Percentiles rank a stretch among this genome's conserved stretches.
Evolutionary conservation across 2,113 vertebrate genomes (phyloP).

Genomic region (Percina caprodes): DNA sequence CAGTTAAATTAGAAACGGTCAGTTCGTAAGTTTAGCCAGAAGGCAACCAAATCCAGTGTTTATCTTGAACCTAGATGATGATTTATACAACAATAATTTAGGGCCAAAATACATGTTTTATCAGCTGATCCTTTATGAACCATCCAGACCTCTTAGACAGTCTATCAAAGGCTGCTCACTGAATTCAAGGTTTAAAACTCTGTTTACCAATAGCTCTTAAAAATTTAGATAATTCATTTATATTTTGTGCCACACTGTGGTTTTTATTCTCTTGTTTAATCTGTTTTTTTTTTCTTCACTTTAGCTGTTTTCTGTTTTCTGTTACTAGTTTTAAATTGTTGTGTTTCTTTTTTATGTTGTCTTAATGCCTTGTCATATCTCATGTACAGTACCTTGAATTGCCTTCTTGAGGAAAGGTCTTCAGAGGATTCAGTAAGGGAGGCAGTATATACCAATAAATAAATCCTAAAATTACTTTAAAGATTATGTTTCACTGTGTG

Average conservation of each 20-base stretch:
- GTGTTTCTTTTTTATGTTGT: background rate
- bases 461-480: too few species aligned
- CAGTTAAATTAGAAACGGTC: background rate
- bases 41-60: background rate
- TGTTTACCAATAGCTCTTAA: background rate
- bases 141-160: background rate
- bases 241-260: background rate
- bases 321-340: background rate
- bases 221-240: background rate
- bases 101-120: too few species aligned
- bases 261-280: background rate
- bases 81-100: background rate
- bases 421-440: background rate
- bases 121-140: background rate
- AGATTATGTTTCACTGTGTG: too few species aligned
- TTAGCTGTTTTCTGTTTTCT: background rate
- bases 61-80: background rate
- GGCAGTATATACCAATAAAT: background rate
- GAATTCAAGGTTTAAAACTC: background rate
- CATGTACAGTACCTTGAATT: background rate
- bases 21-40: background rate
- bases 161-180: background rate
- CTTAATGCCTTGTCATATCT: background rate
- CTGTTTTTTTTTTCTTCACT: background rate
- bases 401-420: background rate